These are phyloP conservation scores for Lepeophtheirus nordmannii DNA, from an alignment of 2,888 invertebrate species.

Conservation along the genomic window DNA sequence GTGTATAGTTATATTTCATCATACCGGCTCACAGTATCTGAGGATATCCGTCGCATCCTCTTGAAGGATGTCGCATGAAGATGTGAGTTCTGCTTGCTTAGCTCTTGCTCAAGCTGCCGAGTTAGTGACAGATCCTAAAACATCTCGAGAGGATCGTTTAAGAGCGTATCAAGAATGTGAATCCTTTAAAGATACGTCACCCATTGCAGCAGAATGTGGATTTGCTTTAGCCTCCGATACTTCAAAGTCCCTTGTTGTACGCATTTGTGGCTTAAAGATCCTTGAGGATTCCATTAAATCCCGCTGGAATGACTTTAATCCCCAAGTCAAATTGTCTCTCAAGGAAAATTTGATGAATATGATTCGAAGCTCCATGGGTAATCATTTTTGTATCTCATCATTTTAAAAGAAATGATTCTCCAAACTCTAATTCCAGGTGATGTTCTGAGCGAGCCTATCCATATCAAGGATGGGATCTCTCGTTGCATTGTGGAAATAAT, in stretches of 20 bases:
- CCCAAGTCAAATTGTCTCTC: slow-evolving; percentile 71
- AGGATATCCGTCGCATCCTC: background rate
- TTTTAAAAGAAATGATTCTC: background rate
- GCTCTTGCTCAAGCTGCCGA: slow-evolving; percentile 63
- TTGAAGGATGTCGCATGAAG: background rate
- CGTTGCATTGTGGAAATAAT: slow-evolving; percentile 91
- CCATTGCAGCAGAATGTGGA: slow-evolving; percentile 72
- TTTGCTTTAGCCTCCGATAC: slow-evolving; percentile 56
- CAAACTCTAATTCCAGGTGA: slow-evolving; percentile 38
- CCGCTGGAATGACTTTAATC: slow-evolving; percentile 73
- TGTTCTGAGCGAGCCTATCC: slow-evolving; percentile 51
- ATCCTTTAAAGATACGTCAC: slow-evolving; percentile 67
- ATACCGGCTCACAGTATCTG: no score
- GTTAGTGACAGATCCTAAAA: slow-evolving; percentile 61
- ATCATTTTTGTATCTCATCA: background rate
- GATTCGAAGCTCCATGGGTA: background rate
- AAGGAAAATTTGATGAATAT: slow-evolving; percentile 43
- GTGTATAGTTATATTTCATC: no score
- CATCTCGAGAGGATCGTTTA: slow-evolving; percentile 54
- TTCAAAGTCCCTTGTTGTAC: slow-evolving; percentile 57
- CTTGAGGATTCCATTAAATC: slow-evolving; percentile 87
- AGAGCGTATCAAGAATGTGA: slow-evolving; percentile 50
- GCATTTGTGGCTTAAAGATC: slow-evolving; percentile 78
- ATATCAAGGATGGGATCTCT: slow-evolving; percentile 67
- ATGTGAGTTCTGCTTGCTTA: background rate